Evolutionary conservation across 2,888 invertebrate species (phyloP).

Genomic region (Lepidocyrtinus sp.): DNA sequence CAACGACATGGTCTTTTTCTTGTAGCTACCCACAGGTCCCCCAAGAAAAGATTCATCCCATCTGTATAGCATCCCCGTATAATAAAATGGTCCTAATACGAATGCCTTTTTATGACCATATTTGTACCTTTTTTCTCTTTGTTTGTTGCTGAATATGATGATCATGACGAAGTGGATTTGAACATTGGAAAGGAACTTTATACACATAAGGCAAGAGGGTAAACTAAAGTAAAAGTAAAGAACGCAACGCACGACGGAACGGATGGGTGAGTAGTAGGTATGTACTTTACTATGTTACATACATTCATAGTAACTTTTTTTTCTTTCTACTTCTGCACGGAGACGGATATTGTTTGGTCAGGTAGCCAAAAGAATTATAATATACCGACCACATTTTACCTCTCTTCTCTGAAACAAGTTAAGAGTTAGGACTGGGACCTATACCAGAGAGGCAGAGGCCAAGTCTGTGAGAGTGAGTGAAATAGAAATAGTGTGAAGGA

Average conservation of each 20-base stretch:
- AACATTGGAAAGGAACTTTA: background rate
- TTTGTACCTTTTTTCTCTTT: constrained; percentile 48
- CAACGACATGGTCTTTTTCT: no score
- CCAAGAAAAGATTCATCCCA: background rate
- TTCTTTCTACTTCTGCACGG: background rate
- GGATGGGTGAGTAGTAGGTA: background rate
- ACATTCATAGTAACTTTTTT: background rate
- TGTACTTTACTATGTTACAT: background rate
- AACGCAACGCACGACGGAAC: background rate
- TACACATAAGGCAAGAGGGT: background rate
- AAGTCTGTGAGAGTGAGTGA: background rate
- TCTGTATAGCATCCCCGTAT: background rate
- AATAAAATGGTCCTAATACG: background rate
- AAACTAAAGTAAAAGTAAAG: background rate
- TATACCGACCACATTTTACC: no score
- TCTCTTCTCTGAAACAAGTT: no score
- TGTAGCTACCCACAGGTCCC: background rate
- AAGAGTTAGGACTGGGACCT: no score
- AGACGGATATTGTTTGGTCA: background rate
- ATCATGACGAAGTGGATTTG: background rate
- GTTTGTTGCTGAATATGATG: background rate
- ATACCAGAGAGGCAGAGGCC: no score
- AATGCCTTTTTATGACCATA: constrained; percentile 40
- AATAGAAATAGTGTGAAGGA: background rate
- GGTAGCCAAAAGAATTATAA: background rate